These are phyloP conservation scores for Regulus satrapa DNA, from an alignment of 2,113 vertebrate genomes.

Conservation along the genomic window DNA sequence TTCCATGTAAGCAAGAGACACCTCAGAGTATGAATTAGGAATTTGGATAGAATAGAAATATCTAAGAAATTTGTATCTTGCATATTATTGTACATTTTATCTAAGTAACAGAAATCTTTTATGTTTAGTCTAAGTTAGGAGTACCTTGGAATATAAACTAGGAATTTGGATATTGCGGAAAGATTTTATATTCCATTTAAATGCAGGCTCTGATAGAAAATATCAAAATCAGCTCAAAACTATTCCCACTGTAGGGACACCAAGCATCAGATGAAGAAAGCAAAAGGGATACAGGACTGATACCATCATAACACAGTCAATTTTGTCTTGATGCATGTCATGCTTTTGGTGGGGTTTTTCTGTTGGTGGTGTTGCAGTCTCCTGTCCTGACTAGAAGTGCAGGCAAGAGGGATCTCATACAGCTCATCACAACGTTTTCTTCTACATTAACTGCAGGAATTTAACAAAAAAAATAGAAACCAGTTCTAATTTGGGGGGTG, in stretches of 20 bases:
- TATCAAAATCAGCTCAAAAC: background rate
- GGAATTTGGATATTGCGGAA: background rate
- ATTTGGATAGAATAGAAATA: background rate
- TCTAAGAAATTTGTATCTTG: too few relatives aligned
- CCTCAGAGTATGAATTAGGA: background rate
- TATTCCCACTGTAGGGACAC: background rate
- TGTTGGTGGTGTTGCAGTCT: background rate
- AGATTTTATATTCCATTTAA: background rate
- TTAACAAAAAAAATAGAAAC: background rate
- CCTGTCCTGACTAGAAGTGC: background rate
- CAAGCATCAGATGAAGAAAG: background rate
- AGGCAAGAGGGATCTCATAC: background rate
- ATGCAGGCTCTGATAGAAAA: background rate
- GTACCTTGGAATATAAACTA: background rate
- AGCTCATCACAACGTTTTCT: background rate
- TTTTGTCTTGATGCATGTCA: background rate
- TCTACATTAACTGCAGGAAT: background rate
- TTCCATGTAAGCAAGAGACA: background rate
- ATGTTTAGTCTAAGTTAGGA: background rate
- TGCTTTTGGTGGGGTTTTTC: background rate
- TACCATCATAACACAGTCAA: background rate
- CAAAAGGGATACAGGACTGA: background rate
- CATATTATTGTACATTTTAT: background rate
- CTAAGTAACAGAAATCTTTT: background rate
- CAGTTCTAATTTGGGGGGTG: background rate